Percentiles rank a stretch among this genome's conserved stretches.
Evolutionary conservation across 30 jellyfish, hydroid and myxozoan species (phyloP).

Genomic region (Phacellophora camtschatica): DNA sequence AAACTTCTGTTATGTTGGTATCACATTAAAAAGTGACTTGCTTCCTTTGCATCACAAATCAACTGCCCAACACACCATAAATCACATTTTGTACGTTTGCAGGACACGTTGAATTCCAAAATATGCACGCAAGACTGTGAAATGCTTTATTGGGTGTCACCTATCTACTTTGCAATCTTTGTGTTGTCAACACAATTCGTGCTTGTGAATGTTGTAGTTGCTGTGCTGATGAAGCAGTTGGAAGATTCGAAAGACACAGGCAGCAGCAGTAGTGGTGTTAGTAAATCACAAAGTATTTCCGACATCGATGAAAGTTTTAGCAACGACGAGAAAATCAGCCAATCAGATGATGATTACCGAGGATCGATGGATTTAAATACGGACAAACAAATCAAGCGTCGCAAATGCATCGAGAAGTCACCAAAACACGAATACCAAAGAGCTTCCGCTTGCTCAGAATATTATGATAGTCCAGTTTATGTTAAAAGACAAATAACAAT

Average conservation of each 20-base stretch:
- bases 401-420: too few species aligned
- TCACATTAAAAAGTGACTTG: too few species aligned
- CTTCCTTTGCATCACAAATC: too few species aligned
- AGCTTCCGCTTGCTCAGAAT: too few species aligned
- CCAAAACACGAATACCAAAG: background rate
- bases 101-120: slow-evolving; percentile 85
- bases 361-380: background rate
- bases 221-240: slow-evolving; percentile 95
- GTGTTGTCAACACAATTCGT: slow-evolving; percentile 96
- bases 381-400: too few species aligned
- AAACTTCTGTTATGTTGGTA: too few species aligned
- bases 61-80: too few species aligned
- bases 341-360: slow-evolving; percentile 12
- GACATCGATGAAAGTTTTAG: slow-evolving; percentile 47
- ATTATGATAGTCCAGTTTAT: too few species aligned
- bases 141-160: slow-evolving; percentile 86
- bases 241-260: slow-evolving; percentile 86
- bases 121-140: slow-evolving; percentile 85
- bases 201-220: slow-evolving; percentile 96
- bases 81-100: background rate
- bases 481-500: too few species aligned
- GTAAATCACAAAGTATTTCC: slow-evolving; percentile 17
- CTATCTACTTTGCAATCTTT: slow-evolving; percentile 85
- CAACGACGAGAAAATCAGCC: slow-evolving; percentile 16
- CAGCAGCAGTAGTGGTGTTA: background rate